Base-by-base conservation (phyloP, 2,888 invertebrate species). In the Conchocele bisecta region DNA sequence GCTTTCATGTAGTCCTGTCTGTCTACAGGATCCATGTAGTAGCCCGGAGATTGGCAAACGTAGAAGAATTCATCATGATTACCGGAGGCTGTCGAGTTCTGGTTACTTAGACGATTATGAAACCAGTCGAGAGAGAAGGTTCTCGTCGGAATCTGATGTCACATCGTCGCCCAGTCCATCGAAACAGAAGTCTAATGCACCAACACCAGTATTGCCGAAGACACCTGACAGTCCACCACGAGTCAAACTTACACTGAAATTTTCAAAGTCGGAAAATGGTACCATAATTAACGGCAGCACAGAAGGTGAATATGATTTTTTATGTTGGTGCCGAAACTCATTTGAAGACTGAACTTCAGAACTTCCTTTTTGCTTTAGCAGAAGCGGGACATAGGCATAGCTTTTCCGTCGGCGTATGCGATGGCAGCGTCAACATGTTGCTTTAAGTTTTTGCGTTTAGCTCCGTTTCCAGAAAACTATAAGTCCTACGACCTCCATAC, bases 31-130 rank as follows among this genome's bases (percentile, higher is more conserved):
- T 54, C 71, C 80, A 15, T 81, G 81, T 60, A 66, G 77, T 22
- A 87, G 86, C 56, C 86, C 87, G 15, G 89, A 89, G 28, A 82
- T 82, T 24, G 82, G 87, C 7, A 90, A 90, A 79, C 63, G 90
- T 13, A 75, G 79, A 41, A 75, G 90, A 28, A 83, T 89, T 29
- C 88, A 88, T n/a, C 90, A 90, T 73, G 88, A 90, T 65, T 90
- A 90, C 76, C 79, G 90, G 39, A 79, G 89, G 13, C 75, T 90
- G 61, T 90, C 90, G 28, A 89, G 89, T 69, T 88, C 90, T 41
- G 90, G 90, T 33, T 90, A 90, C 72, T 78, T 89, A 35, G 90
- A 89, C 74, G 90, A 89, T 74, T 89, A 89, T 77, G 86, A 86
- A 68, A 77, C 79, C 39, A 81, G 87, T 44, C 79, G 83, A 39